Percentiles rank a stretch among this genome's conserved stretches.
phyloP scores from a whole-genome alignment of 2,888 invertebrate species.

The Athalia circularis region DNA sequence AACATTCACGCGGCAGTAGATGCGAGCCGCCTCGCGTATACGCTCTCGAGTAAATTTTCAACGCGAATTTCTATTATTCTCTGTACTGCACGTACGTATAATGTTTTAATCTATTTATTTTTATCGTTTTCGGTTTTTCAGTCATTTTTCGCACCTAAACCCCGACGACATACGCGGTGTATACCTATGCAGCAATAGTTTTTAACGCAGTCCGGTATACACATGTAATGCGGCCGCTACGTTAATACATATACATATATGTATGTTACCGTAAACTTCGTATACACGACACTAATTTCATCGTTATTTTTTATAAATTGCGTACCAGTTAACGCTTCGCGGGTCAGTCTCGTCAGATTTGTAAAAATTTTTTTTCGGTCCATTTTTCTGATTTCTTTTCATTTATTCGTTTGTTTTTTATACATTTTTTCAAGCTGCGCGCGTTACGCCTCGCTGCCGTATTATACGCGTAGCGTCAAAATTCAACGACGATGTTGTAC shows the following conservation, averaged over 20 bases:
- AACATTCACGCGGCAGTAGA: background rate
- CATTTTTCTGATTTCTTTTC: background rate
- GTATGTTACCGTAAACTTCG: too few relatives aligned
- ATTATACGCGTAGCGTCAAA: too few relatives aligned
- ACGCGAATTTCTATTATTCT: slow-evolving; percentile 7
- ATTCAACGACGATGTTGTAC: too few relatives aligned
- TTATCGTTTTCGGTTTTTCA: background rate
- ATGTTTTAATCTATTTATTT: background rate
- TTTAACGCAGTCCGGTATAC: too few relatives aligned
- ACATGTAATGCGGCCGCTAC: too few relatives aligned
- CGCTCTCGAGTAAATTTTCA: background rate
- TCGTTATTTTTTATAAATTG: slow-evolving; percentile 74
- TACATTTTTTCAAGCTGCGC: too few relatives aligned
- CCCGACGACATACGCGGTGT: background rate
- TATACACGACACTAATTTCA: slow-evolving; percentile 74
- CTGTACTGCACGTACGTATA: background rate
- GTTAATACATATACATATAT: too few relatives aligned
- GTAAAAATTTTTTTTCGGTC: slow-evolving; percentile 38
- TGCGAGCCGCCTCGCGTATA: too few relatives aligned
- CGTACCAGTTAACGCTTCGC: slow-evolving; percentile 72
- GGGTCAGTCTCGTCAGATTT: slow-evolving; percentile 34
- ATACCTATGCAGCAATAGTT: too few relatives aligned
- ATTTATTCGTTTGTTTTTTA: too few relatives aligned
- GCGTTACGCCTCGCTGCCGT: too few relatives aligned
- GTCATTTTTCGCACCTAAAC: background rate